A percentile compares a stretch with the other conserved stretches of the same genome.
These are phyloP conservation scores for Holothuria scabra DNA, from an alignment of 53 echinoderm and acorn worm genomes.

Conservation along the genomic window DNA sequence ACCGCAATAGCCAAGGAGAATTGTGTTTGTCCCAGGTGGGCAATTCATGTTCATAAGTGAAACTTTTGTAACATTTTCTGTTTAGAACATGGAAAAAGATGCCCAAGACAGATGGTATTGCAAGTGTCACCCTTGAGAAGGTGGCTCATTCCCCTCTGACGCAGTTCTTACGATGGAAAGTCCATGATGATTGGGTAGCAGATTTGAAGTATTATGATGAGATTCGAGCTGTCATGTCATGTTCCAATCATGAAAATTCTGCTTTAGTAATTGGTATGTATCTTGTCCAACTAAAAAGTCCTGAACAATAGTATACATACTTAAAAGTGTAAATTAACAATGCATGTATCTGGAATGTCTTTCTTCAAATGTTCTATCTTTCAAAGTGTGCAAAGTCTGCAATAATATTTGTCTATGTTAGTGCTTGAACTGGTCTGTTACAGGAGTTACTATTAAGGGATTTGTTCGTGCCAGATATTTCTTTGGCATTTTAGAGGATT, in stretches of 20 bases:
- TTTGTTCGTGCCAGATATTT: too few relatives aligned
- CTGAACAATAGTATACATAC: too few relatives aligned
- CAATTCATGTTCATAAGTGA: background rate
- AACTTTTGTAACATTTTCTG: background rate
- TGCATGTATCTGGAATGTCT: too few relatives aligned
- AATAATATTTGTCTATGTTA: too few relatives aligned
- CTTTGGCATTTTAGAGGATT: too few relatives aligned
- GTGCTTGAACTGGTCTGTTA: too few relatives aligned
- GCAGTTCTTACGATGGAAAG: conserved; percentile 94
- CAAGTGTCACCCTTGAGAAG: conserved; percentile 97
- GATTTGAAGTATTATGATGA: conserved; percentile 95
- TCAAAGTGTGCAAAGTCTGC: too few relatives aligned
- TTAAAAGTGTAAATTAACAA: too few relatives aligned
- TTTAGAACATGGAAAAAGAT: conserved; percentile 98
- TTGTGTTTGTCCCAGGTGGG: background rate
- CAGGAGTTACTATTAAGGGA: too few relatives aligned
- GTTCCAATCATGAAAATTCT: conserved; percentile 93
- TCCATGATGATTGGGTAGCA: conserved; percentile 95
- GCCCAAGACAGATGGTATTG: conserved; percentile 99
- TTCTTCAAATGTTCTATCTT: too few relatives aligned
- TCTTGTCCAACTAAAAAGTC: too few relatives aligned
- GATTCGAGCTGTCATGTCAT: conserved; percentile 91
- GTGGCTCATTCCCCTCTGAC: conserved; percentile 94
- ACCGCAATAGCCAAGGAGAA: background rate
- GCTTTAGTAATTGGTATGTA: conserved; percentile 94